Evolutionary conservation across 2,888 invertebrate genomes (phyloP), one percentile per base, ranked within the genome.

Genomic region (Oasisia sp.): DNA sequence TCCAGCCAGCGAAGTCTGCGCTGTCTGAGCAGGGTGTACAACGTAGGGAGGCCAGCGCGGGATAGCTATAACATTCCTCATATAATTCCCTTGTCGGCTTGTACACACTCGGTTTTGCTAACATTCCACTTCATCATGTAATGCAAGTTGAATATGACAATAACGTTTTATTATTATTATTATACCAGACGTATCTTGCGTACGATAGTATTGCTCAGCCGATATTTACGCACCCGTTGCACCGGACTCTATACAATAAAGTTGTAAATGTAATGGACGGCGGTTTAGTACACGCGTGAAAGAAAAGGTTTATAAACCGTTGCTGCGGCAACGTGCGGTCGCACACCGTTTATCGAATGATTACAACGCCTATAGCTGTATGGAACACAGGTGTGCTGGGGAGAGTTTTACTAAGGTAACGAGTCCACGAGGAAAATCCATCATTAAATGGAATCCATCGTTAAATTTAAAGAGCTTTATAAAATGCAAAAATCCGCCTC

Each of bases 261-360:
- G 74, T 74, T 74, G 74, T 74, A 74, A 74, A 74, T 74, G 14
- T 74, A 74, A 74, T 74, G 74, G 74, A 74, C 74, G 74, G 27
- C n/a, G 74, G 19, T 74, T 74, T 74, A 27, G 74, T 74, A n/a
- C 74, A 74, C 7, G 27, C 74, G 27, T 74, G 74, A 74, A 27
- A 74, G 50, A 50, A 74, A 27, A 19, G 74, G 27, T 74, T 74
- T 74, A 74, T 7, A 27, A 74, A 74, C 74, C 74, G 74, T 74
- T 74, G 74, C n/a, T n/a, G n/a, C 74, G 27, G 74, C 74, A 74
- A 74, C 74, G 50, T 50, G 74, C 74, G 14, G 27, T 74, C 19
- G n/a, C 27, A 27, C 5, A 74, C 19, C 7, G 74, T 74, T 74
- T 74, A 74, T 27, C 74, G 27, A 3, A 4, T 3, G 27, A 27